phyloP scores from a whole-genome alignment of 2,797 vertebrate species.

The Petrocephalus sullivani region DNA sequence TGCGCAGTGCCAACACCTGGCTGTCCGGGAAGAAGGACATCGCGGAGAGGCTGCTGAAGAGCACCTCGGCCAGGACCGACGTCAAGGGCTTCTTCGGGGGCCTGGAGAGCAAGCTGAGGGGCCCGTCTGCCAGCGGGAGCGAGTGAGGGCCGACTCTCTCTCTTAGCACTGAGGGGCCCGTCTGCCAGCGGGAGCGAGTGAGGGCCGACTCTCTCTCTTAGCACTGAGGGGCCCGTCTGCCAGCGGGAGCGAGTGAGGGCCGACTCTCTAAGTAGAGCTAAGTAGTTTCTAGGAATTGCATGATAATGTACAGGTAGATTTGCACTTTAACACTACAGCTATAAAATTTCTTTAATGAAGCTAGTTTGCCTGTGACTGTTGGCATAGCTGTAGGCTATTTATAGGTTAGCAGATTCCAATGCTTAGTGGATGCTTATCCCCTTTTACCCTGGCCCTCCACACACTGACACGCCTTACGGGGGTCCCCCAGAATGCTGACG shows the following conservation, averaged over 20 bases:
- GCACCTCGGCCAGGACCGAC: conserved; percentile 72
- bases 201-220: too few species aligned
- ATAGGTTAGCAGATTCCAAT: neutral
- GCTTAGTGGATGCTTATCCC: neutral
- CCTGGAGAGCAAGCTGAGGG: conserved; percentile 85
- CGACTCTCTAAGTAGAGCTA: neutral
- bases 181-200: too few species aligned
- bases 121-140: conserved; percentile 57
- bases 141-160: conserved; percentile 64
- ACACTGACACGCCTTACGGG: neutral
- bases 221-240: neutral
- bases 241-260: conserved; percentile 72
- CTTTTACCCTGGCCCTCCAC: neutral
- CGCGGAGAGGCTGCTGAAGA: conserved; percentile 82
- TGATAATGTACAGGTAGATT: neutral
- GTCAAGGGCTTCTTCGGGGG: conserved; percentile 89
- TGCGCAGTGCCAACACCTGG: conserved; percentile 89
- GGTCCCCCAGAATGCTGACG: neutral
- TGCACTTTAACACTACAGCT: neutral
- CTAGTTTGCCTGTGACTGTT: neutral
- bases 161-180: neutral
- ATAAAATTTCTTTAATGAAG: neutral
- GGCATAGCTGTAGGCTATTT: neutral
- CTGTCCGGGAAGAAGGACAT: conserved; percentile 85
- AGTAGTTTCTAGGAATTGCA: neutral